Percentiles rank a stretch among this genome's conserved stretches.
These are phyloP conservation scores for cattle (Bos taurus) DNA, from an alignment of 2,113 vertebrate species.

Conservation along the genomic window ARS-UCD2.0 NC_037351.1:37371501-37372000, in stretches of 20 bases:
- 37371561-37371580: not conserved
- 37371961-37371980: not conserved
- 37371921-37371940: not conserved
- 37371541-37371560: not conserved
- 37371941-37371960: not conserved
- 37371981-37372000: not conserved
- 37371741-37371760: not conserved
- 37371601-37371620: not conserved
- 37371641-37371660: not conserved
- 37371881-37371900: not conserved
- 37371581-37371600: not conserved
- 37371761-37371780: not conserved
- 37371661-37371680: not conserved
- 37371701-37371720: not conserved
- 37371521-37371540: not conserved
- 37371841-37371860: conserved; percentile 5
- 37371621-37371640: conserved; percentile 13
- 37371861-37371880: not conserved
- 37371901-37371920: not conserved
- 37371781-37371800: not conserved
- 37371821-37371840: not conserved
- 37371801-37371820: not conserved
- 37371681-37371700: not conserved
- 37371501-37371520: conserved; percentile 29
- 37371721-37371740: not conserved